Conservation (phyloP, 1,140 invertebrate genomes). For the Ctenoplectra terminalis region DNA sequence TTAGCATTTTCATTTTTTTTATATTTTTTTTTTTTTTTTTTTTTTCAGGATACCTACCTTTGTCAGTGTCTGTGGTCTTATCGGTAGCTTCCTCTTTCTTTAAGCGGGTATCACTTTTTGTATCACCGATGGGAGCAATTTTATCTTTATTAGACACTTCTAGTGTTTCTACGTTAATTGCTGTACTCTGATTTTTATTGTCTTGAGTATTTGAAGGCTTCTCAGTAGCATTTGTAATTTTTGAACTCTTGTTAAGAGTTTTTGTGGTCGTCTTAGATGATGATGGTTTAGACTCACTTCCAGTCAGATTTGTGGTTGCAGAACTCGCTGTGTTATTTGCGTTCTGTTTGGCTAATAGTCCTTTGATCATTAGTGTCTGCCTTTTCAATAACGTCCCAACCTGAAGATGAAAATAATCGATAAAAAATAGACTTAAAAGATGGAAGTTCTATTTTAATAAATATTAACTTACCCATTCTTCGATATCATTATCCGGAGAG, state of each 20-base stretch:
- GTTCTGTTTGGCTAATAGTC: constrained; percentile 1
- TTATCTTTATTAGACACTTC: constrained; percentile 63
- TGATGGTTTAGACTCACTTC: not conserved
- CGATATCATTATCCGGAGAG: constrained; percentile 72
- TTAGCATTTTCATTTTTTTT: too few relatives aligned
- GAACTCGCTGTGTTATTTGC: not conserved
- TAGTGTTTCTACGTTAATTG: constrained; percentile 11
- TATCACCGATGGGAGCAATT: constrained; percentile 63
- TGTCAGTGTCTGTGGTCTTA: constrained; percentile 1
- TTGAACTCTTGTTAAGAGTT: not conserved
- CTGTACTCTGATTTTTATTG: not conserved
- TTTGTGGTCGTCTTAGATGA: not conserved
- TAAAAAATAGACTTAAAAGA: not conserved
- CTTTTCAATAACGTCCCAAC: constrained; percentile 69
- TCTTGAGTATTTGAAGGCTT: constrained; percentile 24
- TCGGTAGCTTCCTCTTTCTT: not conserved
- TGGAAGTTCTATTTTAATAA: not conserved
- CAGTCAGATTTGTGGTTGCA: not conserved
- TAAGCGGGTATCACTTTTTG: constrained; percentile 56
- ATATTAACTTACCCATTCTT: constrained; percentile 76
- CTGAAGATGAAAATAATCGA: constrained; percentile 41
- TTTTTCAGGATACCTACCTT: constrained; percentile 28
- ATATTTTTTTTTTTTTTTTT: not conserved
- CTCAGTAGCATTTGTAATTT: constrained; percentile 1
- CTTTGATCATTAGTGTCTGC: constrained; percentile 71